A percentile compares a stretch with the other conserved stretches of the same genome.
phyloP scores from a whole-genome alignment of 2,797 vertebrate species.

The Lithobates sylvaticus region DNA sequence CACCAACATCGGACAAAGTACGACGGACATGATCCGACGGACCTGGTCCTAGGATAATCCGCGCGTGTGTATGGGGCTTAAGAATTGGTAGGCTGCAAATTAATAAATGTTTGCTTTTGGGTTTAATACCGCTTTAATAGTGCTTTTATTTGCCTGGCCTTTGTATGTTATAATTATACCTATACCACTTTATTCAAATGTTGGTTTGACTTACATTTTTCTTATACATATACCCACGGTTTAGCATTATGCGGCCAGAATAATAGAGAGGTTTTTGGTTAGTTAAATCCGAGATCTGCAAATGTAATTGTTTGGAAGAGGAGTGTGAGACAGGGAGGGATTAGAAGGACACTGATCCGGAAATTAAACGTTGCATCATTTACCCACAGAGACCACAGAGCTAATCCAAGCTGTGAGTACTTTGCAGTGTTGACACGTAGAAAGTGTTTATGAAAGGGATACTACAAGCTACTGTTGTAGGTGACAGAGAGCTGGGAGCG shows the following conservation, averaged over 20 bases:
- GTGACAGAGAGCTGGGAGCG: not conserved
- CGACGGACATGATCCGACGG: no score
- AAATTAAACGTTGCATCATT: constrained; percentile 40
- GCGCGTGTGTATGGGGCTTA: no score
- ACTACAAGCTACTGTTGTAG: constrained; percentile 14
- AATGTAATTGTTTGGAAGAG: not conserved
- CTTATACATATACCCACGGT: not conserved
- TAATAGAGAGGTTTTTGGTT: not conserved
- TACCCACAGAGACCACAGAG: constrained; percentile 31
- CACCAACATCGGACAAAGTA: no score
- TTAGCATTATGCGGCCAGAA: not conserved
- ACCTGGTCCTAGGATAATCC: no score
- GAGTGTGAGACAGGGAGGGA: not conserved
- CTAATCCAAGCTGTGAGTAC: constrained; percentile 7
- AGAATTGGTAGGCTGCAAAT: no score
- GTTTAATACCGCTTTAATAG: no score
- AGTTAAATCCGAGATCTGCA: not conserved
- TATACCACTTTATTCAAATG: no score
- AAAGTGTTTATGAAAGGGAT: constrained; percentile 26
- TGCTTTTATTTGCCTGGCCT: no score
- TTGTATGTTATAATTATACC: no score
- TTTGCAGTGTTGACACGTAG: constrained; percentile 5
- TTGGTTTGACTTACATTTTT: not conserved
- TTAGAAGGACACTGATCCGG: not conserved
- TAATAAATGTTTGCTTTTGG: no score